Evolutionary conservation across 92 coral and sea anemone species (phyloP).

Genomic region (Montipora capitata): DNA sequence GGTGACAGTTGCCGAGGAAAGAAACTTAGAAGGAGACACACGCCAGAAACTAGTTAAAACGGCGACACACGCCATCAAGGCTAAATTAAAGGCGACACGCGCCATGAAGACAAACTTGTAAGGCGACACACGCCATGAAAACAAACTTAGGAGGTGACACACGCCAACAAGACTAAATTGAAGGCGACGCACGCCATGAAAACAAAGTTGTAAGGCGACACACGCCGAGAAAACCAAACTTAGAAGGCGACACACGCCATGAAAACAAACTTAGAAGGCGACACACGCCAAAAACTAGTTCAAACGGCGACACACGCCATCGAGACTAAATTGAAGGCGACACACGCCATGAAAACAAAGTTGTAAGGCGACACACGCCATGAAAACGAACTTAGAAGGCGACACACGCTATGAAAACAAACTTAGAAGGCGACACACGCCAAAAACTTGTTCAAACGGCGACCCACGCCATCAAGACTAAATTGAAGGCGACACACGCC

Average conservation of each 20-base stretch:
- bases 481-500: not conserved
- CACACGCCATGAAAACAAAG: constrained; percentile 8
- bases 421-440: not conserved
- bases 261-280: not conserved
- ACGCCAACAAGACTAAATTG: no score
- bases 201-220: not conserved
- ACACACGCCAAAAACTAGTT: not conserved
- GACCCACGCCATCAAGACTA: constrained; percentile 2
- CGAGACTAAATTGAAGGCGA: not conserved
- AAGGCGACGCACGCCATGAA: not conserved
- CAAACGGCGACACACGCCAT: not conserved
- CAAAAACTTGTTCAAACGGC: not conserved
- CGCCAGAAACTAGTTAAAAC: not conserved
- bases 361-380: not conserved
- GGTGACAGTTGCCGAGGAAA: not conserved
- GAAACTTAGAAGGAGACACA: not conserved
- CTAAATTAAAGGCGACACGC: not conserved
- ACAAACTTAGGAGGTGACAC: not conserved
- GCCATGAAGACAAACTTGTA: no score
- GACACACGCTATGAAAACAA: not conserved
- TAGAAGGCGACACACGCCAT: not conserved
- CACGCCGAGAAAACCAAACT: not conserved
- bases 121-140: not conserved
- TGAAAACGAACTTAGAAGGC: not conserved
- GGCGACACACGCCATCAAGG: not conserved